Evolutionary conservation across 2,113 vertebrate genomes (phyloP).

Genomic region (Notarius quadriscutis): DNA sequence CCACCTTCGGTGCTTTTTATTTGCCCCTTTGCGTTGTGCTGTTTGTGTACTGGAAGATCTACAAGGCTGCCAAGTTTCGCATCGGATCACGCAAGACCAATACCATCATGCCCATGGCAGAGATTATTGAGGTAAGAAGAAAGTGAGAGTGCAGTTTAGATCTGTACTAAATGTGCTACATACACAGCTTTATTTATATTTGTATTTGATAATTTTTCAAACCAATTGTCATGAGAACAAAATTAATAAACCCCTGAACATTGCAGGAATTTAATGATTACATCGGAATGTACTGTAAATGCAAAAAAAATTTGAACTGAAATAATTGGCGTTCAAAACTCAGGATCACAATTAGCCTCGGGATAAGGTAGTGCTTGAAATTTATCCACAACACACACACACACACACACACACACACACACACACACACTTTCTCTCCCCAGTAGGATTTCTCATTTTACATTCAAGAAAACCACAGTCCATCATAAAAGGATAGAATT

Average conservation of each 20-base stretch:
- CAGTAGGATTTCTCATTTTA: constrained; percentile 11
- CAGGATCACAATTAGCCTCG: background rate
- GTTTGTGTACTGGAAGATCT: constrained; percentile 99
- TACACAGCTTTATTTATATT: background rate
- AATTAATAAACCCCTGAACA: background rate
- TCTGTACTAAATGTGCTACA: background rate
- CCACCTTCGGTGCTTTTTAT: constrained; percentile 95
- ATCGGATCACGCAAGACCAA: constrained; percentile 85
- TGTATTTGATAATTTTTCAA: background rate
- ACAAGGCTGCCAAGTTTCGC: constrained; percentile 91
- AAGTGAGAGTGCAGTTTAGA: background rate
- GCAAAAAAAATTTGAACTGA: background rate
- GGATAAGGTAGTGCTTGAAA: background rate
- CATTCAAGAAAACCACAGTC: constrained; percentile 4
- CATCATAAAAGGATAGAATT: background rate
- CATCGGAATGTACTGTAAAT: background rate
- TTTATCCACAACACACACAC: constrained; percentile 2
- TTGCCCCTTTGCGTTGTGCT: constrained; percentile 92
- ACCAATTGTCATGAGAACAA: background rate
- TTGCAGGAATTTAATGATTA: background rate
- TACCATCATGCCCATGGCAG: constrained; percentile 84
- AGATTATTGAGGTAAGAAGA: constrained; percentile 62
- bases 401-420: background rate
- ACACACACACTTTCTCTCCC: background rate
- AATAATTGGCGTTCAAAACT: background rate